phyloP scores from a whole-genome alignment of 2,113 vertebrate genomes.

The Alces alces region DNA sequence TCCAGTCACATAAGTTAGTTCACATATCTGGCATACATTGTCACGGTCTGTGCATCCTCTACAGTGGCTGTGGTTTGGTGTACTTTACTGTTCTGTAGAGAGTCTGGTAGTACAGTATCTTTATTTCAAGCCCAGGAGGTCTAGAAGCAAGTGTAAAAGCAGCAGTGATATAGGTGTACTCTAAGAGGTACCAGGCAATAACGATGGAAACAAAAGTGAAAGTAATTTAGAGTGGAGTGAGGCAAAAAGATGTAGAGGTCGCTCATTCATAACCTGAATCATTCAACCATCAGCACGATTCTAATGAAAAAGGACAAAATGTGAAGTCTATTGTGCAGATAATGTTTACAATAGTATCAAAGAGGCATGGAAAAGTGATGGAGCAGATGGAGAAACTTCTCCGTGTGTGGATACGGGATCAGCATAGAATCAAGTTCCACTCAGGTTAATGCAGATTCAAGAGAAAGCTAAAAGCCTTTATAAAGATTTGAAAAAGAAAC shows the following conservation, averaged over 20 bases:
- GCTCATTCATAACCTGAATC: background rate
- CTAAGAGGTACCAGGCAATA: background rate
- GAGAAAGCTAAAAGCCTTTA: background rate
- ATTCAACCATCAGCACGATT: background rate
- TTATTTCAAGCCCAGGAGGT: background rate
- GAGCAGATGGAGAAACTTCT: background rate
- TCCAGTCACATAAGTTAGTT: background rate
- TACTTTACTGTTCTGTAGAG: background rate
- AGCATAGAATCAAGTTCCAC: background rate
- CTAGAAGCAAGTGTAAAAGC: background rate
- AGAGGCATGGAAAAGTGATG: background rate
- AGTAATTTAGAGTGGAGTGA: background rate
- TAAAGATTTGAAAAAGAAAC: background rate
- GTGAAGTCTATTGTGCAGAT: background rate
- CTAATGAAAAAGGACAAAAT: background rate
- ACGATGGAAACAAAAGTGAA: background rate
- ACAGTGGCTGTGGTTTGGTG: background rate
- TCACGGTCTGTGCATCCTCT: rapidly evolving
- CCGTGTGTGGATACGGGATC: background rate
- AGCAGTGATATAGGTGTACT: background rate
- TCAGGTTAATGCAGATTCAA: background rate
- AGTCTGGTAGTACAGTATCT: background rate
- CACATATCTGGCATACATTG: rapidly evolving
- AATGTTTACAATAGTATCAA: background rate
- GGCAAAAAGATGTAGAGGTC: background rate